A percentile compares a stretch with the other conserved stretches of the same genome.
Evolutionary conservation across 2,113 vertebrate species (phyloP).

Genomic region (Thamnophis sirtalis): DNA sequence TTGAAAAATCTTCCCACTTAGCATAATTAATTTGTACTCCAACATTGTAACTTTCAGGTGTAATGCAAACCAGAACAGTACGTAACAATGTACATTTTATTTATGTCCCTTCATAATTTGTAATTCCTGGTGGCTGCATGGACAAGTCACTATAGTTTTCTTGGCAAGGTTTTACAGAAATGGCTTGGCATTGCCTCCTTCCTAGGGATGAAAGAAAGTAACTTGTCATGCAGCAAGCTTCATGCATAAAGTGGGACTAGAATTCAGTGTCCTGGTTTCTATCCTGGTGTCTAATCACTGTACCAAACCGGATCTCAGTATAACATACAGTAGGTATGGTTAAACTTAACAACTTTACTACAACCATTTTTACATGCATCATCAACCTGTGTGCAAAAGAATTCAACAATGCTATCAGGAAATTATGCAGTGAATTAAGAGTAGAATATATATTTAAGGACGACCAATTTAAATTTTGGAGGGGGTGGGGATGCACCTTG

Average conservation of each 20-base stretch:
- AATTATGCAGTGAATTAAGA: background rate
- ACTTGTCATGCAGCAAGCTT: background rate
- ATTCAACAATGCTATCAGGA: background rate
- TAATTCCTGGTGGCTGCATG: background rate
- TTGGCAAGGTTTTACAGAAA: background rate
- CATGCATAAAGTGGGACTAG: background rate
- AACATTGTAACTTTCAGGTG: background rate
- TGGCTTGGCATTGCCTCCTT: background rate
- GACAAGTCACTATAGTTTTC: background rate
- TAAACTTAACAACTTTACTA: background rate
- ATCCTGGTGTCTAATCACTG: background rate
- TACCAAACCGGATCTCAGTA: background rate
- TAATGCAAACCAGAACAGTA: background rate
- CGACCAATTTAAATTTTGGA: background rate
- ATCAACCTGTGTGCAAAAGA: background rate
- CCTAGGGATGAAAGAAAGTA: background rate
- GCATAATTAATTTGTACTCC: background rate
- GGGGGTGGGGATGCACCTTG: background rate
- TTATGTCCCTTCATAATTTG: background rate
- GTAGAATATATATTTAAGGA: background rate
- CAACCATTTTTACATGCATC: background rate
- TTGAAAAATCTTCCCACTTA: background rate
- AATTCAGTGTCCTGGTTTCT: background rate
- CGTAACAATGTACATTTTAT: background rate
- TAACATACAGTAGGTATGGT: background rate